Percentiles rank a stretch among this genome's conserved stretches.
Evolutionary conservation across 2,113 vertebrate genomes (phyloP).

Genomic region (Equus przewalskii): DNA sequence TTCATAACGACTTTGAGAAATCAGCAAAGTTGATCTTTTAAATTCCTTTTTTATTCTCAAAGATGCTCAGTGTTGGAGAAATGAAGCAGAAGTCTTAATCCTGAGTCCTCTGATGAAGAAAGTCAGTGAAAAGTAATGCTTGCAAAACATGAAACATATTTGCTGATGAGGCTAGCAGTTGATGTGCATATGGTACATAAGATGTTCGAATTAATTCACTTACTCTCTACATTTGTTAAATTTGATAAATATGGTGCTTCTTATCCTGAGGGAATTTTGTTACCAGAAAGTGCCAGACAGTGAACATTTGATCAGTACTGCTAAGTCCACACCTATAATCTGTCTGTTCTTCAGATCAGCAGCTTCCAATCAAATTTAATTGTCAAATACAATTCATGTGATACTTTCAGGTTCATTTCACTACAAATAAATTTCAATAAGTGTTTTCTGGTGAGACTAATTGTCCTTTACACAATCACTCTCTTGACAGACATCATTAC

Average conservation of each 20-base stretch:
- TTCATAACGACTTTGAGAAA: conserved; percentile 27
- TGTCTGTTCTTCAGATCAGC: conserved; percentile 48
- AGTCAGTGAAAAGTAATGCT: neutral
- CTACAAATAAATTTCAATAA: conserved; percentile 75
- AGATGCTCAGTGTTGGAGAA: neutral
- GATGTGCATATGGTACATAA: neutral
- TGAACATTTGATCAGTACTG: conserved; percentile 53
- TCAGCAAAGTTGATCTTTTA: neutral
- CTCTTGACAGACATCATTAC: conserved; percentile 73
- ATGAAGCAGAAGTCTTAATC: neutral
- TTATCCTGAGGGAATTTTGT: conserved; percentile 52
- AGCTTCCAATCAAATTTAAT: conserved; percentile 64
- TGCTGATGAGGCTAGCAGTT: neutral
- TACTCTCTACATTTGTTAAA: conserved; percentile 20
- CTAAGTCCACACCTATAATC: conserved; percentile 43
- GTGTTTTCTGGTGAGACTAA: conserved; percentile 73
- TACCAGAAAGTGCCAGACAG: conserved; percentile 30
- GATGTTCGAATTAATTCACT: conserved; percentile 43
- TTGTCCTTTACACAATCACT: conserved; percentile 72
- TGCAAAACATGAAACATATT: conserved; percentile 1
- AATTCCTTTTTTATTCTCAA: conserved; percentile 21
- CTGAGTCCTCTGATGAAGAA: neutral
- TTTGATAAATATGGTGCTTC: conserved; percentile 45
- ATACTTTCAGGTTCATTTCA: conserved; percentile 71
- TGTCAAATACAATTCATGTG: conserved; percentile 59